These are phyloP conservation scores for Cenopis cana DNA, from an alignment of 2,888 invertebrate genomes.

Conservation along the genomic window DNA sequence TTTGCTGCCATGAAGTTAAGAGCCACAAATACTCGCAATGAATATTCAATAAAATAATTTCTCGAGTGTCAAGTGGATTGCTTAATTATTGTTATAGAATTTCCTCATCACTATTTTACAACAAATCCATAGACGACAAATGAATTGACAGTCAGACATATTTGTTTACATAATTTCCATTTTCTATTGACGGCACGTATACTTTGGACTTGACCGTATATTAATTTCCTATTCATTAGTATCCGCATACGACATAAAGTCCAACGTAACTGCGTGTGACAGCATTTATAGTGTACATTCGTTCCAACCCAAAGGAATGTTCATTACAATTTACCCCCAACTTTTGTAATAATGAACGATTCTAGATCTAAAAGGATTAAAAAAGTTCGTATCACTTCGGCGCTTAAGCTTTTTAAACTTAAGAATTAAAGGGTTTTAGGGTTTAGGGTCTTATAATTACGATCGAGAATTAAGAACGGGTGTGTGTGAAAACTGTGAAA, in stretches of 20 bases:
- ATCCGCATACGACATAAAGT: not conserved
- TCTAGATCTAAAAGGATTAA: not conserved
- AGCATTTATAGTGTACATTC: constrained; percentile 21
- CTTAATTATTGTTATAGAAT: too few species aligned
- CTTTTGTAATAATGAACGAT: constrained; percentile 18
- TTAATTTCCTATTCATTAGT: not conserved
- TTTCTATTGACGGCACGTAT: not conserved
- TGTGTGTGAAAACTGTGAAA: too few species aligned
- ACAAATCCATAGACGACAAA: too few species aligned
- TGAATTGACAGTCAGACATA: too few species aligned
- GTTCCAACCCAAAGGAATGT: constrained; percentile 2
- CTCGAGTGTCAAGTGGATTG: too few species aligned
- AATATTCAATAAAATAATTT: too few species aligned
- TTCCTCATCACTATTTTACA: too few species aligned
- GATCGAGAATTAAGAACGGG: not conserved
- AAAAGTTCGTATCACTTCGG: not conserved
- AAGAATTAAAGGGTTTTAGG: not conserved
- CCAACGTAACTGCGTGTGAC: constrained; percentile 31
- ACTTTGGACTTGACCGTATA: not conserved
- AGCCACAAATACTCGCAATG: too few species aligned
- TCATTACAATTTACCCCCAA: constrained; percentile 24
- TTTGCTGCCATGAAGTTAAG: too few species aligned
- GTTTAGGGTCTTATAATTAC: constrained; percentile 7
- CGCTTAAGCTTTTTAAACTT: not conserved
- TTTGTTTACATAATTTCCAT: not conserved